Base-by-base conservation (phyloP, 2,113 vertebrate genomes). In the Salvelinus alpinus region DNA sequence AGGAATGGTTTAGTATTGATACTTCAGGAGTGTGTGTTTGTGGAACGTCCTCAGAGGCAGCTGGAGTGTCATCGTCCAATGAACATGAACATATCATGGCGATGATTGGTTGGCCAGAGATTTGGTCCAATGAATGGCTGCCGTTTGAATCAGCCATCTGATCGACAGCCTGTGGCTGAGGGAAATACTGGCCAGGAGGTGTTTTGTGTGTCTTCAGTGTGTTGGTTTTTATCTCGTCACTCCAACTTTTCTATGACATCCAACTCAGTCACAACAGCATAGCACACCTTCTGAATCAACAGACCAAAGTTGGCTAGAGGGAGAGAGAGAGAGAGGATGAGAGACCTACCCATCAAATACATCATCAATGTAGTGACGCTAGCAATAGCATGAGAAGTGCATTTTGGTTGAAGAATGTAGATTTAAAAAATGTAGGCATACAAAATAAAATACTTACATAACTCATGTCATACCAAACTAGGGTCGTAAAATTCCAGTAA, bases 251-350 rank as follows among this genome's bases (percentile, higher is more conserved):
- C 72, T 51, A 94, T 92, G 73, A 93, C 90, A 67, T 92, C 95
- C 95, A 96, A 94, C 87, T 97, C 96, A 0, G 95, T 94, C 86
- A 96, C 77, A 44, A 97, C 96, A 0, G 94, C 95, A 84, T 72
- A 93, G 85, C 95, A 96, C 38, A 96, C 83, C 69, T 96, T 90
- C 90, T 97, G 96, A 79, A 96, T 91, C 51, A 95, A 72, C 25
- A 89, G 0, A 4, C 91, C 93, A 1, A 54, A 87, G 51, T 91
- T 88, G 18, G 92, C 94, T 94, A 74, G 64, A 78, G 72, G 38
- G 1, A 20, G 18, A 77, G 70, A 76, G 0, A 2, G 14, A 25
- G 24, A 48, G 62, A 70, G 59, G 4, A 44, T 64, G 54, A n/a
- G 27, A 51, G 14, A 51, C 12, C 48, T 25, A 54, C 22, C n/a